Conservation (phyloP, 2,113 vertebrate genomes). For the Labeo rohita region DNA sequence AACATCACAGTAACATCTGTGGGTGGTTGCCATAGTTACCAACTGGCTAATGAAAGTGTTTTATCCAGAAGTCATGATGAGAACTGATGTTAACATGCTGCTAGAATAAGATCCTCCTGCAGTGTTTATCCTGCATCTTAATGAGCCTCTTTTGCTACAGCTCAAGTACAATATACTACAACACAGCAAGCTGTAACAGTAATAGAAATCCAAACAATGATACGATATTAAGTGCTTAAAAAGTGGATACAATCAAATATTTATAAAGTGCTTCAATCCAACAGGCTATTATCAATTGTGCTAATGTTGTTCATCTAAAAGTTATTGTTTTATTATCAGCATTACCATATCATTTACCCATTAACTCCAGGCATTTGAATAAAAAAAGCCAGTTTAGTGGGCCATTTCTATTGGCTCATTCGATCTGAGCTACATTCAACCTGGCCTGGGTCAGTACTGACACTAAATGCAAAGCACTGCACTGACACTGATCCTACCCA, state of each 20-base stretch:
- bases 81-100: conserved; percentile 11
- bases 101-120: background rate
- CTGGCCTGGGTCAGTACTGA: background rate
- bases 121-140: background rate
- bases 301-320: background rate
- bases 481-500: conserved; percentile 1
- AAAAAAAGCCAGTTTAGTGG: background rate
- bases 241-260: background rate
- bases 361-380: background rate
- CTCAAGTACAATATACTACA: background rate
- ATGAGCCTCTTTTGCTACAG: background rate
- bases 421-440: background rate
- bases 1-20: background rate
- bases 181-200: background rate
- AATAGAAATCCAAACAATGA: background rate
- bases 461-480: background rate
- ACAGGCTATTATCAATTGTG: background rate
- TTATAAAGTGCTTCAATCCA: background rate
- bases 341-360: background rate
- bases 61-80: conserved; percentile 3
- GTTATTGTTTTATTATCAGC: background rate
- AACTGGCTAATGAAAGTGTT: conserved; percentile 31
- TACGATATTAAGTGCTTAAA: background rate
- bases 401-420: background rate
- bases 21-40: conserved; percentile 43